These are phyloP conservation scores for Flexamia atlantica DNA, from an alignment of 2,888 invertebrate genomes.

Conservation along the genomic window DNA sequence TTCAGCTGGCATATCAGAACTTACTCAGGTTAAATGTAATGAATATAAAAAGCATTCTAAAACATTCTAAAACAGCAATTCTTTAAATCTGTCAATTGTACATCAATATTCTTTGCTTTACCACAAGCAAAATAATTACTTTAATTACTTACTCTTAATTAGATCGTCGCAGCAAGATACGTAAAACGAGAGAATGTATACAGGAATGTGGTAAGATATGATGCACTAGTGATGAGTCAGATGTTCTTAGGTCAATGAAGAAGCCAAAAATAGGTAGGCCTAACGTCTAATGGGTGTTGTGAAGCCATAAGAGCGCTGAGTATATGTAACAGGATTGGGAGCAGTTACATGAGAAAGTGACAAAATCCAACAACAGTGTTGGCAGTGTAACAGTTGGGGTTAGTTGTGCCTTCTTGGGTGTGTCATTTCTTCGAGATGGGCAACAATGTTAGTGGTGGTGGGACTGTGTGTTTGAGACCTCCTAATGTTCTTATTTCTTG, in stretches of 20 bases:
- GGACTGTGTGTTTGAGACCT: conserved; percentile 26
- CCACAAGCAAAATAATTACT: no score
- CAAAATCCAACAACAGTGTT: not conserved
- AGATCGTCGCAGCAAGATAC: no score
- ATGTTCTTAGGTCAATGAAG: conserved; percentile 24
- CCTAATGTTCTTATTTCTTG: conserved; percentile 36
- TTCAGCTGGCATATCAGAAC: no score
- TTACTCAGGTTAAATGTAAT: no score
- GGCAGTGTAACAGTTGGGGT: not conserved
- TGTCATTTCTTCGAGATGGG: conserved; percentile 14
- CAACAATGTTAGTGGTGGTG: conserved; percentile 32
- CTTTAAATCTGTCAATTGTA: no score
- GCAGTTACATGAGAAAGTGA: conserved; percentile 36
- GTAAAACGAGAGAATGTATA: no score
- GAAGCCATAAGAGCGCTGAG: conserved; percentile 17
- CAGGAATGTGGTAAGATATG: not conserved
- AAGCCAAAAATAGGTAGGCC: conserved; percentile 35
- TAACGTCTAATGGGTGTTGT: not conserved
- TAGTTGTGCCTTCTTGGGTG: not conserved
- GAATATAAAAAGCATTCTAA: no score
- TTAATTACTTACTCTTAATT: no score
- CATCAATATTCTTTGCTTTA: no score
- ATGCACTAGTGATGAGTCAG: conserved; percentile 31
- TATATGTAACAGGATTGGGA: conserved; percentile 30
- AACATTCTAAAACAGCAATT: no score